Evolutionary conservation across 1,140 invertebrate genomes (phyloP), one percentile per base, ranked within the genome.

Genomic region (Sipha flava): DNA sequence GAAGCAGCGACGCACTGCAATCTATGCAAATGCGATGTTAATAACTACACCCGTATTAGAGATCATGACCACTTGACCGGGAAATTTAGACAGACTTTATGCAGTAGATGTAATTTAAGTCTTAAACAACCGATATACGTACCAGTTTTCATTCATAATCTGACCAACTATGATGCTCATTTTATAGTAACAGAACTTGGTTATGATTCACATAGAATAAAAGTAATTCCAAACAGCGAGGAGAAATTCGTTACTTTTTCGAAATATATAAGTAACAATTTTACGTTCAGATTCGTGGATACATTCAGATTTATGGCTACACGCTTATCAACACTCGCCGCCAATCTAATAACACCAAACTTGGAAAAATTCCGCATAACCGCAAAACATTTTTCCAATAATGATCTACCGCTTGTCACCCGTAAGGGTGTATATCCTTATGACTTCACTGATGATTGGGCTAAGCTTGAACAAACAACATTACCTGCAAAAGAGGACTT

Each of bases 1-100:
- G 21, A 10, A 5, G 18, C 18, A n/a, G 21, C 14, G 4, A 6
- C 6, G 21, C 4, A 9, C 5, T 52, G 6, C 21, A 4, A 52
- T 9, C 21, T 52, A 14, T 52, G 49, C 18, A 52, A 52, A 9
- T n/a, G 18, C 6, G 21, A n/a, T 52, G 4, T 18, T 9, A n/a
- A 52, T 10, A 52, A 9, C 18, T 18, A 52, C 18, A 5, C 3
- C 18, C 14, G 21, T 18, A 18, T n/a, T 5, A n/a, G 12, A 14
- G 66, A 82, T 80, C 80, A 82, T 49, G 64, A 81, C 62, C 82
- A 82, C 66, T 52, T 82, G 29, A 82, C 80, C 1, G 81, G 81
- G 26, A 49, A 77, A 62, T 82, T 37, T 72, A 64, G 59, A 47
- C 43, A 45, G 3, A 21, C 75, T 5, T 21, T 70, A 16, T 81